phyloP scores from a whole-genome alignment of 2,888 invertebrate species.

The Pilophorus perplexus region DNA sequence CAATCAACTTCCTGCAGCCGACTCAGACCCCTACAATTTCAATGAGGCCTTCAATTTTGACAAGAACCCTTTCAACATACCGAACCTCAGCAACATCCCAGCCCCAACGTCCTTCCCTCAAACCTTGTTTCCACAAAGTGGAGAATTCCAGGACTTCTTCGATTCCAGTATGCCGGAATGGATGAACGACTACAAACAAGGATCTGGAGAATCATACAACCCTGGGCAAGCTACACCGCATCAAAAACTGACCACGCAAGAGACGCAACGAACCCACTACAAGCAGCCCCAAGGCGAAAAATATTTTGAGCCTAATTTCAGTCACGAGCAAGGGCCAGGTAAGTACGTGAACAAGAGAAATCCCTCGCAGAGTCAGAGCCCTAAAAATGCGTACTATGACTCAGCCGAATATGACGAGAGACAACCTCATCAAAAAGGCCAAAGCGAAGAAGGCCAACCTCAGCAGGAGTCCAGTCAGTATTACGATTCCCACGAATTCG shows the following conservation, averaged over 20 bases:
- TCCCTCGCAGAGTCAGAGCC: neutral
- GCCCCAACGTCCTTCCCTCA: neutral
- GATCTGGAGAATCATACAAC: neutral
- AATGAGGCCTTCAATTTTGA: neutral
- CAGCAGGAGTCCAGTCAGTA: neutral
- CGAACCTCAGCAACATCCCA: neutral
- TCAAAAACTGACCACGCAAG: conserved; percentile 4
- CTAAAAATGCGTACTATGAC: neutral
- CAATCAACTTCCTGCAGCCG: neutral
- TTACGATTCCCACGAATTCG: conserved; percentile 30
- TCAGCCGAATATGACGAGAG: neutral
- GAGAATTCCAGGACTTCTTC: conserved; percentile 23
- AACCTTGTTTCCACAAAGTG: conserved; percentile 17
- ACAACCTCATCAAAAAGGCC: neutral
- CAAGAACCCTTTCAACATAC: neutral
- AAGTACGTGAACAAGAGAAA: conserved; percentile 26
- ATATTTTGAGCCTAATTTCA: neutral
- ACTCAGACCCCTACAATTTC: neutral
- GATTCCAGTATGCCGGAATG: conserved; percentile 20
- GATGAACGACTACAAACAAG: conserved; percentile 30
- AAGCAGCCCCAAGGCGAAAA: neutral
- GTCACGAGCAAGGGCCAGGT: neutral
- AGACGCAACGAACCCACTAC: conserved; percentile 5
- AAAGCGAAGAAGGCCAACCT: neutral
- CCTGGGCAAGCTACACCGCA: neutral